Conservation (phyloP, 2,113 vertebrate genomes). For the Leuciscus idus region DNA sequence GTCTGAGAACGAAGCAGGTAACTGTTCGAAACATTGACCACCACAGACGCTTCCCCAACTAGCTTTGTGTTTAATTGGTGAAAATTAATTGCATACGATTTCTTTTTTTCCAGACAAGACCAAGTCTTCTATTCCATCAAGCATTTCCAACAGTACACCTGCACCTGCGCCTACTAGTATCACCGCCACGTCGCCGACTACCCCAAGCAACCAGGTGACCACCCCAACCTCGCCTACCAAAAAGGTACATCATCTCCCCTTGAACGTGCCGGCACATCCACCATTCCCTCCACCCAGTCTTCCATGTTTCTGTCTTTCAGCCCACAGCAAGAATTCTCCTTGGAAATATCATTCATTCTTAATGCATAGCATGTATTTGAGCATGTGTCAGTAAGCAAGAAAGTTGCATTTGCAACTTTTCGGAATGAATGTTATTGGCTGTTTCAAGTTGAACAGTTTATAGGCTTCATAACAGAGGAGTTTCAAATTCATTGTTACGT, state of each 20-base stretch:
- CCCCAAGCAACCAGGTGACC: constrained; percentile 84
- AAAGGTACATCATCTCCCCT: constrained; percentile 81
- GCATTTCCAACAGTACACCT: constrained; percentile 79
- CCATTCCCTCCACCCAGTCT: background rate
- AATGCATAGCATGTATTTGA: background rate
- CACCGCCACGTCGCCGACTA: constrained; percentile 78
- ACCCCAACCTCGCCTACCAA: constrained; percentile 91
- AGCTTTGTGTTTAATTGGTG: background rate
- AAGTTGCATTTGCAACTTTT: background rate
- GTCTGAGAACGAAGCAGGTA: constrained; percentile 95
- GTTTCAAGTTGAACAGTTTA: background rate
- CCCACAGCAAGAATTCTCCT: background rate
- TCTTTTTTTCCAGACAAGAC: constrained; percentile 82
- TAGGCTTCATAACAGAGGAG: background rate
- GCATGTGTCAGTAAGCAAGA: background rate
- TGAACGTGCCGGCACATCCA: background rate
- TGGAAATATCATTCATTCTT: background rate
- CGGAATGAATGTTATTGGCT: background rate
- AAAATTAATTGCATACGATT: background rate
- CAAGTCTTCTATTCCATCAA: constrained; percentile 82
- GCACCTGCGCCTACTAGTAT: constrained; percentile 72
- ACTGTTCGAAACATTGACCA: background rate
- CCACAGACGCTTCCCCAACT: background rate
- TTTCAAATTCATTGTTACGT: background rate
- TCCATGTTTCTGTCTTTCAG: background rate